These are phyloP conservation scores for Eretmocerus hayati DNA, from an alignment of 2,888 invertebrate genomes.

Conservation along the genomic window DNA sequence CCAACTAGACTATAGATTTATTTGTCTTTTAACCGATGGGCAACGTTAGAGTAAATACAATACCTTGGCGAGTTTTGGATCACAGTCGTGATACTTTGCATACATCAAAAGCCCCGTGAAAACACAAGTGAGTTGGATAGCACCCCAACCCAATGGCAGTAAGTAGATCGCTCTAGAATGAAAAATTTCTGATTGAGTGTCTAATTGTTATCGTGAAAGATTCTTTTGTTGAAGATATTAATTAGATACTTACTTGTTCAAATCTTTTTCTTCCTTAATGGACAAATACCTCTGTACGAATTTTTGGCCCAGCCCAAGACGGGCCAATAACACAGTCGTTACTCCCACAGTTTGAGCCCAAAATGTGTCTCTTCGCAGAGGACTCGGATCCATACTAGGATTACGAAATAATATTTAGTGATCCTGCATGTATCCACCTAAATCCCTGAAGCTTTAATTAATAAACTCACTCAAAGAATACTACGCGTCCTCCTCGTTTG, in stretches of 20 bases:
- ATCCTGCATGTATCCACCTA: too few relatives aligned
- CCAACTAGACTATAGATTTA: too few relatives aligned
- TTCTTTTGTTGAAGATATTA: not conserved
- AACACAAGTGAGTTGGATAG: slow-evolving; percentile 54
- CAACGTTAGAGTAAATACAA: too few relatives aligned
- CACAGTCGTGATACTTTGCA: slow-evolving; percentile 60
- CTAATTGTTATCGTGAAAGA: not conserved
- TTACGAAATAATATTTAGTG: too few relatives aligned
- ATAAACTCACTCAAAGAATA: slow-evolving; percentile 58
- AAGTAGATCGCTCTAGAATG: not conserved
- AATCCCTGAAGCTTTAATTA: too few relatives aligned
- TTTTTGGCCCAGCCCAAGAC: slow-evolving; percentile 54
- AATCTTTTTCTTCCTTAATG: slow-evolving; percentile 53
- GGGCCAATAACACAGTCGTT: slow-evolving; percentile 53
- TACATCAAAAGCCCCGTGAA: slow-evolving; percentile 57
- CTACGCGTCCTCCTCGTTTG: slow-evolving; percentile 52
- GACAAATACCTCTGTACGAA: slow-evolving; percentile 57
- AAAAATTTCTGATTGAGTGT: not conserved
- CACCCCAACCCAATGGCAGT: slow-evolving; percentile 49
- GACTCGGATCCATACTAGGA: slow-evolving; percentile 56
- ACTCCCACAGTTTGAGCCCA: slow-evolving; percentile 56
- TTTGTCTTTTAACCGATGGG: too few relatives aligned
- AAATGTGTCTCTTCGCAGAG: slow-evolving; percentile 56
- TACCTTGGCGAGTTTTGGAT: slow-evolving; percentile 54
- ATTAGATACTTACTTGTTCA: slow-evolving; percentile 44